A percentile compares a stretch with the other conserved stretches of the same genome.
Evolutionary conservation across 2,888 invertebrate species (phyloP).

Genomic region (Scelioninae gen. 2): DNA sequence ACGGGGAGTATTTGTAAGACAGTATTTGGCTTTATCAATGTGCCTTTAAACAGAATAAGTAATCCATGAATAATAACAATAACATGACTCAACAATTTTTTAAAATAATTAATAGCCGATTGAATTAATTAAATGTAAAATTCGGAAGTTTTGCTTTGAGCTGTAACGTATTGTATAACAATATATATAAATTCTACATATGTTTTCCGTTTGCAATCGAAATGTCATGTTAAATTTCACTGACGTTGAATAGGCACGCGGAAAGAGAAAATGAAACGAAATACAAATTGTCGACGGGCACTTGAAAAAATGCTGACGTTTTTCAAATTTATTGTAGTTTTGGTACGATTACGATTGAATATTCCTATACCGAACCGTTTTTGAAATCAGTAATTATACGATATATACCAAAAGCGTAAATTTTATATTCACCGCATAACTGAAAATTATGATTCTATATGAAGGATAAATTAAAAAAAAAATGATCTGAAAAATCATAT

Average conservation of each 20-base stretch:
- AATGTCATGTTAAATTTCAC: conserved; percentile 32
- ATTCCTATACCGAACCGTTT: background rate
- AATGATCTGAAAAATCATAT: too few relatives aligned
- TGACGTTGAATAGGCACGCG: conserved; percentile 31
- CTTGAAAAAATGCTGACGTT: conserved; percentile 30
- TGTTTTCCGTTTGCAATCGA: conserved; percentile 24
- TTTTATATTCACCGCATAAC: too few relatives aligned
- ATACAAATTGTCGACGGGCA: conserved; percentile 24
- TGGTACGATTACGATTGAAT: conserved; percentile 7
- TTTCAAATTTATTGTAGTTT: conserved; percentile 23
- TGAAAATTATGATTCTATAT: too few relatives aligned
- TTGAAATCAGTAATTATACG: background rate
- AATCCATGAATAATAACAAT: too few relatives aligned
- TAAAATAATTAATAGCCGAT: too few relatives aligned
- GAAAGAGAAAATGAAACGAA: conserved; percentile 16
- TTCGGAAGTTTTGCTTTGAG: background rate
- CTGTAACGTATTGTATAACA: conserved; percentile 2
- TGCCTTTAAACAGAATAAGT: too few relatives aligned
- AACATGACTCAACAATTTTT: too few relatives aligned
- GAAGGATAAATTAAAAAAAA: too few relatives aligned
- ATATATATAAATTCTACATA: conserved; percentile 25
- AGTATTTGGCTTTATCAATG: too few relatives aligned
- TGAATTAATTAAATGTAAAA: background rate
- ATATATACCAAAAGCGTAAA: too few relatives aligned
- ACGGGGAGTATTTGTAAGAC: too few relatives aligned